Evolutionary conservation across 2,797 vertebrate genomes (phyloP).

Genomic region (Perodicticus potto): DNA sequence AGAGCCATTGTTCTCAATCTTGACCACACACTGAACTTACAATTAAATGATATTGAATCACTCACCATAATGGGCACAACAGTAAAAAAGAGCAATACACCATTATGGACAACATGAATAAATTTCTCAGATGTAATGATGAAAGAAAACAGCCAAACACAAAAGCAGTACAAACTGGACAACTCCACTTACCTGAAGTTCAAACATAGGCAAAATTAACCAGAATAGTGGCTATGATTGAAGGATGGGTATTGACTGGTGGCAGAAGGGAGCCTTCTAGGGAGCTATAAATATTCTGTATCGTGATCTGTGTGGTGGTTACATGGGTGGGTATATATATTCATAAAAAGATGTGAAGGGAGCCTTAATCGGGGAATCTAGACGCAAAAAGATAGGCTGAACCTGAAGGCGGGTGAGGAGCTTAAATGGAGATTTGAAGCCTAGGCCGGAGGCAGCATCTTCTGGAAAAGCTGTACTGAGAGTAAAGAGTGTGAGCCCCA

Average conservation of each 20-base stretch:
- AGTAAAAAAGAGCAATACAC: neutral
- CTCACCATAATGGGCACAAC: neutral
- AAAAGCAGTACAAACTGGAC: neutral
- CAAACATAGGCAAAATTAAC: conserved; percentile 15
- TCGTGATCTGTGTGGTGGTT: conserved; percentile 28
- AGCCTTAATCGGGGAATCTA: conserved; percentile 22
- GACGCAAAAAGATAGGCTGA: neutral
- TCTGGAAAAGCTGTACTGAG: conserved; percentile 27
- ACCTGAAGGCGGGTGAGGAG: neutral
- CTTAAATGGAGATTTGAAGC: conserved; percentile 12
- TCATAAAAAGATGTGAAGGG: conserved; percentile 46
- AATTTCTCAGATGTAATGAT: neutral
- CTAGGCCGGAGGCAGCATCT: neutral
- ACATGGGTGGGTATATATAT: neutral
- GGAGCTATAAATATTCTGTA: conserved; percentile 28
- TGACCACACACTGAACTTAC: neutral
- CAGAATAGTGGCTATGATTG: neutral
- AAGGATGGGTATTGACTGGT: neutral
- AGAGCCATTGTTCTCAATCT: conserved; percentile 7
- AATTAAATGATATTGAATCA: conserved; percentile 36
- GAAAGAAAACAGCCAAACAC: conserved; percentile 11
- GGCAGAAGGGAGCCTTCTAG: neutral
- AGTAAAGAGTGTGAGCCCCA: neutral
- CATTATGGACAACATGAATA: neutral
- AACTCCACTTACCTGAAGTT: conserved; percentile 14